A percentile compares a stretch with the other conserved stretches of the same genome.
Conservation (phyloP, 2,113 vertebrate species). For the Jacana jacana region DNA sequence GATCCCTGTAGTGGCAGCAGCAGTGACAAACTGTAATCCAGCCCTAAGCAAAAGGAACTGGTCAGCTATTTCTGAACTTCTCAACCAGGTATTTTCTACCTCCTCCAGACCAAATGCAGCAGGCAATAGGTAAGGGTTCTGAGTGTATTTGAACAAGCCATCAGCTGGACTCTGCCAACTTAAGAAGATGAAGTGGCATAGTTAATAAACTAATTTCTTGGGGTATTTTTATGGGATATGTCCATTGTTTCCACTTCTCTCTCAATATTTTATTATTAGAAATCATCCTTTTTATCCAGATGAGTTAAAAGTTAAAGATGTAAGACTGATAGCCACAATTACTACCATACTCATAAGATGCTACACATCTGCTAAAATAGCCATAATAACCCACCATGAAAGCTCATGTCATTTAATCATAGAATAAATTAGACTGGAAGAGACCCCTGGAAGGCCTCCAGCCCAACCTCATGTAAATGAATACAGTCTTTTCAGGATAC, state of each 20-base stretch:
- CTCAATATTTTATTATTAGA: background rate
- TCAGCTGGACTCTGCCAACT: background rate
- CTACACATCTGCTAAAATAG: background rate
- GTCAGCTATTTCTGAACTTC: background rate
- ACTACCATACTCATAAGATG: background rate
- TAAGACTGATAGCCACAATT: background rate
- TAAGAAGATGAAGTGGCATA: background rate
- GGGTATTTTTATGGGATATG: background rate
- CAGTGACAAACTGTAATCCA: background rate
- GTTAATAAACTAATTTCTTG: background rate
- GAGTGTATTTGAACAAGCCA: background rate
- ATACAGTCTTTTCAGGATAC: background rate
- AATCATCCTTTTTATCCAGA: background rate
- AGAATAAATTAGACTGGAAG: background rate
- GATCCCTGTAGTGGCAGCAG: background rate
- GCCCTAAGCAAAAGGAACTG: background rate
- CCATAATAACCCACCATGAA: background rate
- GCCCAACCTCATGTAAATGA: background rate
- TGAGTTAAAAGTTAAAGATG: background rate
- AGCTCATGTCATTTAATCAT: background rate
- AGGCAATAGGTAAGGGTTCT: background rate
- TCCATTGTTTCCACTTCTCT: background rate
- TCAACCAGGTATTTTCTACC: background rate
- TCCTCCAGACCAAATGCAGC: background rate
- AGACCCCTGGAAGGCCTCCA: background rate